Percentiles rank a stretch among this genome's conserved stretches.
Evolutionary conservation across 1,140 invertebrate species (phyloP).

Genomic region (Ptiloglossa arizonensis): DNA sequence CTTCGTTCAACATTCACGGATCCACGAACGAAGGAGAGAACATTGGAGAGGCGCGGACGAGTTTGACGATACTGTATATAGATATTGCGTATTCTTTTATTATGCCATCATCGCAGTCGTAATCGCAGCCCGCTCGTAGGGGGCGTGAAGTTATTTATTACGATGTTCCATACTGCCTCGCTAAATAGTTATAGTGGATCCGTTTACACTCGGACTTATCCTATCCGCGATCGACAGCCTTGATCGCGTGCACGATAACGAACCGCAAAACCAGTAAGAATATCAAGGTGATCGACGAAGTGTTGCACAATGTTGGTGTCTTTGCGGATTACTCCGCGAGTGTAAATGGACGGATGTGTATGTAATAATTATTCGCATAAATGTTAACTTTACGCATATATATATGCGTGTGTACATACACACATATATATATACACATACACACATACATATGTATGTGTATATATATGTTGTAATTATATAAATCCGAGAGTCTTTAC

Average conservation of each 20-base stretch:
- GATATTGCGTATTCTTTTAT: conserved; percentile 51
- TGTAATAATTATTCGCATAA: conserved; percentile 40
- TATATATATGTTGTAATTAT: conserved; percentile 41
- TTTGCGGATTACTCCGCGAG: neutral
- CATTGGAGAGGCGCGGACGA: neutral
- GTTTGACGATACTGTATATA: conserved; percentile 55
- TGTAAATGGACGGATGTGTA: conserved; percentile 21
- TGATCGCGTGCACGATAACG: neutral
- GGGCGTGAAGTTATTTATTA: conserved; percentile 70
- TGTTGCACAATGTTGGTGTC: neutral
- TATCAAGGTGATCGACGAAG: neutral
- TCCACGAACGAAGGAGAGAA: neutral
- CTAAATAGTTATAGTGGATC: conserved; percentile 48
- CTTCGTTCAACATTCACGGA: too few species aligned
- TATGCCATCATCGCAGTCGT: conserved; percentile 58
- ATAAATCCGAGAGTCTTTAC: conserved; percentile 33
- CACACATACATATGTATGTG: conserved; percentile 40
- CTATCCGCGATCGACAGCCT: neutral
- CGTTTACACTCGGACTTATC: neutral
- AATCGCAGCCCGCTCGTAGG: conserved; percentile 25
- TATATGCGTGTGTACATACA: conserved; percentile 32
- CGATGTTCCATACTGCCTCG: conserved; percentile 69
- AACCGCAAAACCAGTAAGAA: conserved; percentile 4
- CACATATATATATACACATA: conserved; percentile 37
- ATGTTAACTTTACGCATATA: conserved; percentile 35